A percentile compares a stretch with the other conserved stretches of the same genome.
Evolutionary conservation across 2,113 vertebrate genomes (phyloP).

Genomic region (Apteryx mantelli): DNA sequence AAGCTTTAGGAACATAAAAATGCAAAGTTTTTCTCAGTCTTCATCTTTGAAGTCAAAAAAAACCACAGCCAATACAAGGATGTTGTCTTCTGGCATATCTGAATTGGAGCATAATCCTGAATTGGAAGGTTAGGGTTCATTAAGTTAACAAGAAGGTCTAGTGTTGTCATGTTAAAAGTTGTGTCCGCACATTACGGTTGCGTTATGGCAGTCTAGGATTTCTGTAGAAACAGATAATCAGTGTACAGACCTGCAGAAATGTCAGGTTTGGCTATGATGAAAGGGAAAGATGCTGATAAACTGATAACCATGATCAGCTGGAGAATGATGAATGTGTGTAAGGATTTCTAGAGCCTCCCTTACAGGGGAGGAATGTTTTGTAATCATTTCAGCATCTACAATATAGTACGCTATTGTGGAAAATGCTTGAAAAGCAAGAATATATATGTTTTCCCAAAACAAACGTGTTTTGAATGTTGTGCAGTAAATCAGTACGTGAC

Average conservation of each 20-base stretch:
- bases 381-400: neutral
- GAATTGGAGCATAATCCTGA: neutral
- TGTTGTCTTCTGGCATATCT: neutral
- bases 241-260: neutral
- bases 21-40: neutral
- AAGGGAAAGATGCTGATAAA: neutral
- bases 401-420: neutral
- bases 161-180: neutral
- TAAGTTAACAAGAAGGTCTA: accelerated
- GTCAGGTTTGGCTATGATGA: neutral
- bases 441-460: conserved; percentile 27
- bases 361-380: neutral
- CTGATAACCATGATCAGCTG: neutral
- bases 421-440: conserved; percentile 27
- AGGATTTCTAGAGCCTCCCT: neutral
- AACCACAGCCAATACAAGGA: neutral
- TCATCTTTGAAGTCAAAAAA: conserved; percentile 22
- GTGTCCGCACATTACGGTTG: neutral
- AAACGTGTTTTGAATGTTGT: neutral
- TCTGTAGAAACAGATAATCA: neutral
- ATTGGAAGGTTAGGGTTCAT: neutral
- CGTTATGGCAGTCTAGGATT: neutral
- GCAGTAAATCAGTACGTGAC: neutral
- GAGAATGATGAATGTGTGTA: accelerated
- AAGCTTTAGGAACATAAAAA: neutral